A percentile compares a stretch with the other conserved stretches of the same genome.
Conservation (phyloP, 2,113 vertebrate species). For the Cheilinus undulatus region DNA sequence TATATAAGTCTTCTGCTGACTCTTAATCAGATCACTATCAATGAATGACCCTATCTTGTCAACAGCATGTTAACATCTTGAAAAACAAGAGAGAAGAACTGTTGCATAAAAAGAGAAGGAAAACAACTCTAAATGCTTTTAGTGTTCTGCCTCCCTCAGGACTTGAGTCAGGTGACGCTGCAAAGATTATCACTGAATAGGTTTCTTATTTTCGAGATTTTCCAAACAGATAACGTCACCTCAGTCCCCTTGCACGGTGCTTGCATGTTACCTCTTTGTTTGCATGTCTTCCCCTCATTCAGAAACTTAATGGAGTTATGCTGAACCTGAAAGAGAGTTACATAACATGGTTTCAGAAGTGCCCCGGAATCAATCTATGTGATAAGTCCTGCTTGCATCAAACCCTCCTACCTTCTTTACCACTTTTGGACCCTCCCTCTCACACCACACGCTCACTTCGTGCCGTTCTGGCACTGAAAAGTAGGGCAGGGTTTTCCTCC, state of each 20-base stretch:
- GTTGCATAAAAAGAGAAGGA: constrained; percentile 58
- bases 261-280: not conserved
- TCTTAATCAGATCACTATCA: constrained; percentile 71
- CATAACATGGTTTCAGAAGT: constrained; percentile 76
- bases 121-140: constrained; percentile 50
- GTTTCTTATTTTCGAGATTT: constrained; percentile 1
- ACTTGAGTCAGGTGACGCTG: constrained; percentile 30
- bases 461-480: constrained; percentile 76
- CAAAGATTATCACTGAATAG: constrained; percentile 19
- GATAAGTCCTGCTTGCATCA: constrained; percentile 55
- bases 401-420: not conserved
- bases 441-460: constrained; percentile 66
- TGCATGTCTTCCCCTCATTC: constrained; percentile 2
- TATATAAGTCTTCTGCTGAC: constrained; percentile 64
- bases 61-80: constrained; percentile 52
- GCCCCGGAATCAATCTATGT: constrained; percentile 59
- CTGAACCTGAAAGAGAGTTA: constrained; percentile 76
- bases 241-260: not conserved
- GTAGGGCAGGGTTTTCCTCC: constrained; percentile 82
- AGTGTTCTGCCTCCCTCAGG: constrained; percentile 24
- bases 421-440: constrained; percentile 43
- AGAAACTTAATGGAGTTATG: constrained; percentile 41
- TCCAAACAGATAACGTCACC: not conserved
- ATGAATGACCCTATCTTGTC: constrained; percentile 48
- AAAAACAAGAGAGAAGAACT: constrained; percentile 54